Evolutionary conservation across 2,113 vertebrate genomes (phyloP), one percentile per base, ranked within the genome.

Genomic region (Pungitius pungitius): DNA sequence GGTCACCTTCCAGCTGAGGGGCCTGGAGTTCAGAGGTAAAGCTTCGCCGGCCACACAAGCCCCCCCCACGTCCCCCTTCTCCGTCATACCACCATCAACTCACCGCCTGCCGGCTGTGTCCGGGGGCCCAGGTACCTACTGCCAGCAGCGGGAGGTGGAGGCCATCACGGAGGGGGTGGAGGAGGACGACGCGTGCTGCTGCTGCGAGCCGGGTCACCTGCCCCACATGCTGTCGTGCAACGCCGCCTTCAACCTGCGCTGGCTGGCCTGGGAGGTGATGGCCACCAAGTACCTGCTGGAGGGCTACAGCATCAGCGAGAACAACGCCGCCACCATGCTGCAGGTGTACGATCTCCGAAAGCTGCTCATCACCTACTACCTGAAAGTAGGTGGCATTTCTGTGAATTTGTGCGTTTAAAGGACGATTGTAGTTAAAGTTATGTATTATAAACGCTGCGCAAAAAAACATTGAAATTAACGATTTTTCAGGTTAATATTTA

Each of bases 81-180:
- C n/a, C n/a, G 1, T 54, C 8, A 42, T 12, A 1, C 33, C 26
- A 27, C 13, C 12, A 4, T 3, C 17, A 27, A 0, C 7, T 40
- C 14, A 26, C 26, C 0, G 0, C 13, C 66, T 55, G 20, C n/a
- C 49, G 5, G 7, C 58, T 65, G 55, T 70, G 3, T 22, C 63
- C 37, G 0, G 3, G 33, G 4, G 4, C 24, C 59, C 88, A 99
- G 98, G 98, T 35, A 99, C 98, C 0, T 99, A 99, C 70, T 99
- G 98, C 91, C 98, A 99, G 91, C 97, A 99, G 94, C 91, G 98
- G 56, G 98, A 99, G 91, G 98, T 99, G 75, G 98, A 99, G 82
- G 98, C 97, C 87, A 99, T 99, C 90, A 97, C 95, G 15, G 98
- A 99, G 84, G 96, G 96, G 0, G 96, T 98, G 20, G 97, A 99